Evolutionary conservation across 1,140 invertebrate species (phyloP), one percentile per base, ranked within the genome.

Genomic region (Halictus rubicundus): DNA sequence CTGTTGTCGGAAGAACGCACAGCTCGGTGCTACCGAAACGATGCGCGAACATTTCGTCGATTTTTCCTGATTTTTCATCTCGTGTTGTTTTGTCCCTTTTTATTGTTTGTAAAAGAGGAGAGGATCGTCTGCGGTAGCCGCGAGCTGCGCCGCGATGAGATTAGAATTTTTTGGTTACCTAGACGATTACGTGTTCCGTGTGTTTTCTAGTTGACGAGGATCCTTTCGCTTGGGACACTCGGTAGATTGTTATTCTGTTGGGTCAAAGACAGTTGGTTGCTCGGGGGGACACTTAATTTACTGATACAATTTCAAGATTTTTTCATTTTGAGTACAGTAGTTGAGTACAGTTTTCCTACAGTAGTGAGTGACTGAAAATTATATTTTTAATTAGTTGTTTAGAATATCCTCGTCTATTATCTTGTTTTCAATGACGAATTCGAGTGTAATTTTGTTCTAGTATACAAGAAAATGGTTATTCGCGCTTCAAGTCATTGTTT

Each of bases 151-250:
- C 37, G 61, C 66, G 66, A 79, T n/a, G 77, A 70, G 81, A 85
- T 85, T 83, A 84, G 82, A 84, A 83, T 83, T 76, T 78, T 70
- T 72, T 54, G 32, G 25, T 76, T 76, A 72, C 68, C 72, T 77
- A 73, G 63, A 73, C 5, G 69, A 46, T 84, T 85, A 60, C 37
- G 82, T 85, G 16, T 63, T 25, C 7, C 37, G 16, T 12, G 23
- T 14, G 21, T 46, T 39, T n/a, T 66, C 37, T 46, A 42, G n/a
- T 42, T 12, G 64, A 23, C 1, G 3, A 14, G 9, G 39, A 8
- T 9, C 19, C 27, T 37, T 37, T 9, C 27, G 27, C 27, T 1
- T 16, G 19, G 16, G 27, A 63, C 60, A 63, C 60, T 59, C 10
- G 23, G 10, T n/a, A 23, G 23, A 46, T 46, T 23, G 54, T n/a